Percentiles rank a stretch among this genome's conserved stretches.
Conservation (phyloP, 2,797 vertebrate genomes). For the Catharus ustulatus region DNA sequence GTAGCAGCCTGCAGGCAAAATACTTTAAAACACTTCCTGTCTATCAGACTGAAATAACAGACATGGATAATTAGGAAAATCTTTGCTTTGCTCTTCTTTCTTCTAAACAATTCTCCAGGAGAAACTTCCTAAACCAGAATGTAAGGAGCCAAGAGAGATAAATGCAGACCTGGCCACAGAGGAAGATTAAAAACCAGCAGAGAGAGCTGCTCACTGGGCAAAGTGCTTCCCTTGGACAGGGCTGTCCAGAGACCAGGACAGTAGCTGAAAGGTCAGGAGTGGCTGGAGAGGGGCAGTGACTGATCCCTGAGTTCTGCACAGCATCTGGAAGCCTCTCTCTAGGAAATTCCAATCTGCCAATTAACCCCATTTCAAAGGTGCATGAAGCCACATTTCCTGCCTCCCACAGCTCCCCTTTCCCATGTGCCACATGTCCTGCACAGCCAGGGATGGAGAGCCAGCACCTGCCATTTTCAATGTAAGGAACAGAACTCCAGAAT, state of each 20-base stretch:
- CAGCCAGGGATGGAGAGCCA: neutral
- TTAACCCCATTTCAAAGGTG: neutral
- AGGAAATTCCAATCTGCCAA: neutral
- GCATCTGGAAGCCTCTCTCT: neutral
- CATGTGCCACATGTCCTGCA: fast-evolving
- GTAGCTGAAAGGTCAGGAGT: neutral
- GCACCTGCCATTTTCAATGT: neutral
- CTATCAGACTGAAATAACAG: neutral
- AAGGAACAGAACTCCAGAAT: neutral
- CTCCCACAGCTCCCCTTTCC: neutral
- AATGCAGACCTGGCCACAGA: neutral
- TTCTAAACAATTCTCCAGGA: neutral
- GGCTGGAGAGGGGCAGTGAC: neutral
- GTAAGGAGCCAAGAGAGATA: neutral
- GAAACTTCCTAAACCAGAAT: neutral
- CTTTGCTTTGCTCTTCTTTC: neutral
- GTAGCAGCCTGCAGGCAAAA: neutral
- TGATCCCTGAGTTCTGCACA: neutral
- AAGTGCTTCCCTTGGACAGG: neutral
- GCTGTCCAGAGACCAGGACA: neutral
- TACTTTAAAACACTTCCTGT: fast-evolving
- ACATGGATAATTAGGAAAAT: neutral
- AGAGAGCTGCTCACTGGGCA: neutral
- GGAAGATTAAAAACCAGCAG: neutral
- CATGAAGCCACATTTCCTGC: neutral